Evolutionary conservation across 2,113 vertebrate genomes (phyloP), one percentile per base, ranked within the genome.

Genomic region (Labeo rohita): DNA sequence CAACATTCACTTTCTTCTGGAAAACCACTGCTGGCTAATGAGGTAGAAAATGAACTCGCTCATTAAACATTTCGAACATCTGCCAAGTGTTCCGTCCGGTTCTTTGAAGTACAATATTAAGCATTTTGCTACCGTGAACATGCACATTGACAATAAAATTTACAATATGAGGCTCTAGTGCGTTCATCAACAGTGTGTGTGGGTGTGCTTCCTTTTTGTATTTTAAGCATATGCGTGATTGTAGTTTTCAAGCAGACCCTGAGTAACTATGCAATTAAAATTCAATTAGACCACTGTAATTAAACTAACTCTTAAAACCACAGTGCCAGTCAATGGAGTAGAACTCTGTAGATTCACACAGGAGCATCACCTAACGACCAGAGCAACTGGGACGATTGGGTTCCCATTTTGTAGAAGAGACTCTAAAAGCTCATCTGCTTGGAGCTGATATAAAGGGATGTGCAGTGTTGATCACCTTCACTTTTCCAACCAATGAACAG

Each of bases 241-340:
- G 56, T 52, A 80, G 76, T 81, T 63, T 75, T 70, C 59, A 86
- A 84, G 68, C 12, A 75, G 81, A 78, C 76, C 79, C 63, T 63
- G 21, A 86, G 85, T 84, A 84, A 84, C 85, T 66, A 23, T 50
- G 81, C 74, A 86, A 75, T 86, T 83, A 88, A 85, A 89, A 86
- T 84, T 89, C 70, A 76, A 89, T 80, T 80, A 84, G 72, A 28
- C 36, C 2, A 28, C 50, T 56, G 49, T 89, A 86, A 86, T 86
- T 86, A 84, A 75, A 75, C 66, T 80, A 79, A 83, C 75, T 73
- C 49, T 68, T 79, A 86, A 86, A 83, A 79, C 34, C 80, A 66
- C 77, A 56, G 54, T 18, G 75, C 65, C 73, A 34, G 47, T 59
- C 72, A 70, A 18, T 75, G 68, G 52, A 75, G 70, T 65, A 61